These are phyloP conservation scores for Lamellibrachia luymesi DNA, from an alignment of 1,140 invertebrate genomes.

Conservation along the genomic window DNA sequence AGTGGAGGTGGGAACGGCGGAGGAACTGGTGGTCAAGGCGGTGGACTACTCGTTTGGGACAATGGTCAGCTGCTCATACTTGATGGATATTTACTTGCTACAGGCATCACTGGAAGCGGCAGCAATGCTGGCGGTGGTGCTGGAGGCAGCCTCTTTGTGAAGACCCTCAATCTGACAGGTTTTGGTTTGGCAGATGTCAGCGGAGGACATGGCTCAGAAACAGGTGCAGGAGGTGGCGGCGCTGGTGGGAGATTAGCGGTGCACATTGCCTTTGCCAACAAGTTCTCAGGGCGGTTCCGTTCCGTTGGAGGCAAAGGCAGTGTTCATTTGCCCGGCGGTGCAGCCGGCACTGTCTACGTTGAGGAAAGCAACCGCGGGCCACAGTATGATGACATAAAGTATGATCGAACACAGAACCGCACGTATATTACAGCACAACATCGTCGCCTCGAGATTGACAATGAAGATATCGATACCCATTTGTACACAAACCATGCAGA, in stretches of 20 bases:
- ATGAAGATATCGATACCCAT: constrained; percentile 38
- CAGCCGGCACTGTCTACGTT: constrained; percentile 43
- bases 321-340: constrained; percentile 34
- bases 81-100: constrained; percentile 38
- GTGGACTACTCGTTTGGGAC: constrained; percentile 40
- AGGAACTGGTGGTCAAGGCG: constrained; percentile 39
- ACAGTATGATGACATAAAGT: constrained; percentile 45
- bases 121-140: constrained; percentile 40
- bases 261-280: constrained; percentile 39
- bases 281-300: constrained; percentile 37
- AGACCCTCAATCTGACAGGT: constrained; percentile 45
- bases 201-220: constrained; percentile 31
- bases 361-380: constrained; percentile 43
- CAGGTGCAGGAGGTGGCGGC: constrained; percentile 37
- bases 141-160: constrained; percentile 40
- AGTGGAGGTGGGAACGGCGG: constrained; percentile 44
- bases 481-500: constrained; percentile 38
- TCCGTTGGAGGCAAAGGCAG: constrained; percentile 38
- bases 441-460: constrained; percentile 38
- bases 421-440: constrained; percentile 31
- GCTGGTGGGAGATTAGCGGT: constrained; percentile 40
- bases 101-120: constrained; percentile 35
- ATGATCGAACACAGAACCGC: constrained; percentile 33
- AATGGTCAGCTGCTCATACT: constrained; percentile 39
- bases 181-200: constrained; percentile 41